Conservation (phyloP, 2,113 vertebrate species). For the crab-eating macaque (Macaca fascicularis) region DNA sequence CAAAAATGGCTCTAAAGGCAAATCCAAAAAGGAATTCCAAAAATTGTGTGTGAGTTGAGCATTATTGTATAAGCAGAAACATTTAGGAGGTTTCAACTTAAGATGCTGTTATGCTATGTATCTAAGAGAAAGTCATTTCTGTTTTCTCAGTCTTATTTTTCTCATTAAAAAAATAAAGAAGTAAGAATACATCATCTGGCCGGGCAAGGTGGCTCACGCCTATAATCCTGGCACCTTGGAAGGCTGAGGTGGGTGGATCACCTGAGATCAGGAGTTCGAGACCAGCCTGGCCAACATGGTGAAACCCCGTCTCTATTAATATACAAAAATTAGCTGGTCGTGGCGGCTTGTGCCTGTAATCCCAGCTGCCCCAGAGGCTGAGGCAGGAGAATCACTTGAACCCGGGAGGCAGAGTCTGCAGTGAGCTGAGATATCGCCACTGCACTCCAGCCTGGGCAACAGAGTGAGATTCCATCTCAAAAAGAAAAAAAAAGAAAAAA, state of each 20-base stretch:
- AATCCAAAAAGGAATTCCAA: not conserved
- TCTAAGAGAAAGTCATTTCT: not conserved
- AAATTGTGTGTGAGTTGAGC: not conserved
- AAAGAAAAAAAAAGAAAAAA: not conserved
- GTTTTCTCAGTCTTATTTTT: constrained; percentile 14
- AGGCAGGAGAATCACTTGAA: too few species aligned
- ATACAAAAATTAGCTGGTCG: too few species aligned
- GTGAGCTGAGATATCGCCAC: rapidly evolving
- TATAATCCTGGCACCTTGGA: too few species aligned
- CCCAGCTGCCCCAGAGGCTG: too few species aligned
- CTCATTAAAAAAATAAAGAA: not conserved
- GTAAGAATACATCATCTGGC: not conserved
- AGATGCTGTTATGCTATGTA: not conserved
- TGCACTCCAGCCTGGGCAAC: too few species aligned
- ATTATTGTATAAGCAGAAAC: not conserved
- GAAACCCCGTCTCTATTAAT: too few species aligned
- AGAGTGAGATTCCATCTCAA: not conserved
- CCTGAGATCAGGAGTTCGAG: too few species aligned
- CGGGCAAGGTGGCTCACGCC: too few species aligned
- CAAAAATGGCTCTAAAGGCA: not conserved
- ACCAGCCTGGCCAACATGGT: too few species aligned
- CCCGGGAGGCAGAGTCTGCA: too few species aligned
- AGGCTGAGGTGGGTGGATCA: too few species aligned
- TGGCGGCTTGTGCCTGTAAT: too few species aligned
- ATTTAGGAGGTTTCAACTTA: not conserved